Evolutionary conservation across 2,113 vertebrate species (phyloP), one percentile per base, ranked within the genome.

Genomic region (Crocuta crocuta): DNA sequence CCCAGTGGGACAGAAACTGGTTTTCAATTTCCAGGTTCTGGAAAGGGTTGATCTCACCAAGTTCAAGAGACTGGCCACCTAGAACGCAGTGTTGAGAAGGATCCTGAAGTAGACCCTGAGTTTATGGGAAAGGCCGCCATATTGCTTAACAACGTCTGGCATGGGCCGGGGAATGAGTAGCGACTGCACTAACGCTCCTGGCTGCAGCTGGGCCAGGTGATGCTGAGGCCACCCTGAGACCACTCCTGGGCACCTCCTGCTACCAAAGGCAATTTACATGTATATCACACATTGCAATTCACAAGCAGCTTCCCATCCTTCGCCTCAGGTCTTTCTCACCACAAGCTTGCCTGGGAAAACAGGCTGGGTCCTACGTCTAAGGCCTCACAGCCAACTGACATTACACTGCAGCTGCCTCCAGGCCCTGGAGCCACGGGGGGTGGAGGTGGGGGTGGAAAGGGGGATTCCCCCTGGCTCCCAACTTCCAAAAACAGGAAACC

Each of bases 401-500:
- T 78, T 35, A 16, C 4, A 4, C 10, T 55, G 31, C 33, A 45
- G 45, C 15, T 33, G 63, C 89, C 55, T 89, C 66, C 33, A 63
- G 78, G 87, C n/a, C 91, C 89, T 43, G 84, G 89, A 78, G 55
- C 33, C 31, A 48, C 3, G 0, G 0, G 39, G 39, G 58, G 13
- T 3, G 50, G 50, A 12, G 50, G 2, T 3, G 50, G 12, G 50
- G 50, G 12, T 10, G 6, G 10, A 2, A 39, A 39, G 0, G 0
- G 35, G n/a, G 58, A 15, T 17, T 53, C 35, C 33, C 68, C 65
- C 28, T 28, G 31, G 11, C 11, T 74, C 65, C 33, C n/a, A 58
- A 33, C 82, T 15, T 23, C 73, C 82, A 65, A 95, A 93, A 95
- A 55, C 63, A 87, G 82, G 87, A 96, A 96, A 50, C 7, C 35